A percentile compares a stretch with the other conserved stretches of the same genome.
Conservation (phyloP, 2,888 invertebrate species). For the Andrena haemorrhoa region DNA sequence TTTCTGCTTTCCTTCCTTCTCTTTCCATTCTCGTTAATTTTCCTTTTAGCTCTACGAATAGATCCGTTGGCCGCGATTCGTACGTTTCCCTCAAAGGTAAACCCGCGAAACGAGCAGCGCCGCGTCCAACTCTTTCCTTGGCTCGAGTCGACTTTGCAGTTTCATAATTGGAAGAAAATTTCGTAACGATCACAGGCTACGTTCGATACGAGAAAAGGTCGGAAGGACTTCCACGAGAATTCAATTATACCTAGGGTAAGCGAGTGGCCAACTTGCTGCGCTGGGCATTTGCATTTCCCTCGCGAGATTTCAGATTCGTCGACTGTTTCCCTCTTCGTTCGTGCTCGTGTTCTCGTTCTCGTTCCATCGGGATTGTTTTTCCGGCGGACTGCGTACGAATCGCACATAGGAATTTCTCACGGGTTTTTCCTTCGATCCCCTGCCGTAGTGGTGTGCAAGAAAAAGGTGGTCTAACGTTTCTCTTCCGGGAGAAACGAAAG, state of each 20-base stretch:
- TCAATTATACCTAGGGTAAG: no score
- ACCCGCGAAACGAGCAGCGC: not conserved
- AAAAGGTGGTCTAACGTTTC: not conserved
- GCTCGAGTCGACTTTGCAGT: not conserved
- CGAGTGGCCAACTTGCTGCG: slow-evolving; percentile 2
- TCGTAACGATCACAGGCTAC: not conserved
- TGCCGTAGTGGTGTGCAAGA: not conserved
- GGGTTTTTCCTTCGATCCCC: slow-evolving; percentile 7
- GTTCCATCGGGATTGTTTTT: slow-evolving; percentile 29
- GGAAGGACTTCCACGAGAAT: no score
- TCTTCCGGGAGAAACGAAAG: slow-evolving; percentile 1
- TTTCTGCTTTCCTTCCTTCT: not conserved
- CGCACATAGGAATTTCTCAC: slow-evolving; percentile 22
- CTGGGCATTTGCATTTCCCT: slow-evolving; percentile 7
- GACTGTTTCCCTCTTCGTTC: not conserved
- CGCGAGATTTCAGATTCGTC: not conserved
- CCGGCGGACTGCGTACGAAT: slow-evolving; percentile 5
- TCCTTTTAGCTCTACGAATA: no score
- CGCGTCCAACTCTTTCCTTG: not conserved
- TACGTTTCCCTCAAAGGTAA: not conserved
- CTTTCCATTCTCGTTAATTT: not conserved
- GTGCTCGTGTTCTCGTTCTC: not conserved
- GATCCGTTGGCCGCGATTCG: not conserved
- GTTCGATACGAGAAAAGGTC: not conserved
- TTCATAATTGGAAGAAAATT: not conserved